Evolutionary conservation across 2,888 invertebrate genomes (phyloP), one percentile per base, ranked within the genome.

Genomic region (Idaea dimidiata): DNA sequence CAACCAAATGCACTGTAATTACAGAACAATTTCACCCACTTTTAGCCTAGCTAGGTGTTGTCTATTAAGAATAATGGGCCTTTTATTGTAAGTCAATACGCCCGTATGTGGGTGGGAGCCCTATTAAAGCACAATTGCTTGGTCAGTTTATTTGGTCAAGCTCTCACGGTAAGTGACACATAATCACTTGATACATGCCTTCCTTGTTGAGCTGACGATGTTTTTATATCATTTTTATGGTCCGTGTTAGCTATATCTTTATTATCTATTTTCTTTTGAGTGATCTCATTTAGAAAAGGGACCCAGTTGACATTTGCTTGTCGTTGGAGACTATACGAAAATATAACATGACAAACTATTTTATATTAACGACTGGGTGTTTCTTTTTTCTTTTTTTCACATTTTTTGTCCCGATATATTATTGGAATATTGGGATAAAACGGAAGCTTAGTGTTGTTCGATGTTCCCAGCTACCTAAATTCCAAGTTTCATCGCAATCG

Each of bases 41-140:
- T 43, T 14, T 43, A 72, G 69, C 72, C 67, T 62, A 66, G 73
- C 77, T 74, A 80, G 75, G 73, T 73, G 74, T 74, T 80, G 79
- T 87, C 81, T 87, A 91, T 90, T 87, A 87, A 85, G 89, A 92
- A 83, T 87, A 85, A 91, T 91, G 89, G 89, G 89, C 86, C 86
- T 77, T 89, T 88, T 90, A 91, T 91, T 90, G 86, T 87, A 81
- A 86, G 88, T 91, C 91, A 91, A 91, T 92, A 90, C 77, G 81
- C 89, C 88, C 85, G 83, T 85, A 90, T 91, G 87, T 87, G 88
- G 89, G 88, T 77, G 83, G 73, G 17, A 69, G 66, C 65, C 69
- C 83, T 79, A 86, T 88, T 88, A 88, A 84, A 80, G 76, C 79
- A 72, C 89, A 89, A 89, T 89, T 88, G 88, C 33, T 54, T 17